Evolutionary conservation across 2,888 invertebrate genomes (phyloP), one percentile per base, ranked within the genome.

Genomic region (Limnephilus marmoratus): DNA sequence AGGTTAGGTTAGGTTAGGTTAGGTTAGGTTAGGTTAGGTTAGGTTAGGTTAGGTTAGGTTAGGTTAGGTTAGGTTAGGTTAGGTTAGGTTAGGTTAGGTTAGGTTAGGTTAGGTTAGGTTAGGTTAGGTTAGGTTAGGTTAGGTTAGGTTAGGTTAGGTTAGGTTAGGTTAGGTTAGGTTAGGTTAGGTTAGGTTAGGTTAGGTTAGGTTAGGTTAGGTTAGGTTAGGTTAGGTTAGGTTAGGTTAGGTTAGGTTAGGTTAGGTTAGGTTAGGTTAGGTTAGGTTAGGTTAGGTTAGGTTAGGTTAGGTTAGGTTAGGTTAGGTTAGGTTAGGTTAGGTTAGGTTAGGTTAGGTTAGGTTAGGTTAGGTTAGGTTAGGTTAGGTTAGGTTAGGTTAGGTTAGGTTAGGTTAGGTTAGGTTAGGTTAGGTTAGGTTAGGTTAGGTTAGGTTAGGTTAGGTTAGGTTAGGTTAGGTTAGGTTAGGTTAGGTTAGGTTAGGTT

Each of bases 141-240:
- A 93, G 91, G 93, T 93, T 93, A 92, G 92, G 92, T 81, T 90
- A 82, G 45, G 92, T 93, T 93, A 93, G 93, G 93, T 93, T 94
- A 93, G 93, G 94, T 93, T 93, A 93, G 94, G 93, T 93, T 93
- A 93, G 93, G 92, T 93, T 93, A 92, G 93, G 92, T 93, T 92
- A 91, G 93, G 92, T 93, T 89, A 90, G 92, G 89, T 90, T 90
- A 87, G 92, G 90, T 90, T 92, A 88, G 91, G 91, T 93, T 37
- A 37, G 37, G 37, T 37, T 37, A 37, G 37, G 37, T 37, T 37
- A 37, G 37, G 37, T 37, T 37, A 37, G 37, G 37, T 37, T 37
- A 37, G 37, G 37, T 37, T 37, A 37, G 37, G 37, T 37, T 37
- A 37, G 37, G 37, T 37, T 37, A 37, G 37, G 37, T 37, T 37